Conservation (phyloP, 2,888 invertebrate species). For the Himalopsyche anomala region DNA sequence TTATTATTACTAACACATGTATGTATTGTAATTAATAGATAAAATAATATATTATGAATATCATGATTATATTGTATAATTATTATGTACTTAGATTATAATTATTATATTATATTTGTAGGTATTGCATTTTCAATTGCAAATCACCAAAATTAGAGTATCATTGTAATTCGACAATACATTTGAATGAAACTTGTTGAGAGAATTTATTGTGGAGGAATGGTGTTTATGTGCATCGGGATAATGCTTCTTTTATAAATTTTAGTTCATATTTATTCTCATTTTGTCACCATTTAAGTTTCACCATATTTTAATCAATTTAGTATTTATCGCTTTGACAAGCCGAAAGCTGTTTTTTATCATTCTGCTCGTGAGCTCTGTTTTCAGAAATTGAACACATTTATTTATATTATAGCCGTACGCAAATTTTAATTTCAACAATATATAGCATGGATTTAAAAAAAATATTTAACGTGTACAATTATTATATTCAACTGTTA, state of each 20-base stretch:
- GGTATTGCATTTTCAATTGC: constrained; percentile 65
- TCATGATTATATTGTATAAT: constrained; percentile 55
- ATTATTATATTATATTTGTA: constrained; percentile 53
- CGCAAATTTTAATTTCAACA: too few relatives aligned
- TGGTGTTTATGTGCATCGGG: constrained; percentile 32
- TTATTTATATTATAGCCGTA: too few relatives aligned
- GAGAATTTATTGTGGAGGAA: constrained; percentile 49
- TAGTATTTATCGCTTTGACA: not conserved
- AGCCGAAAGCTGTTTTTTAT: not conserved
- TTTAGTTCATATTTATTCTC: constrained; percentile 31
- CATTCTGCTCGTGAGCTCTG: not conserved
- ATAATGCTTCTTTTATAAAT: constrained; percentile 44
- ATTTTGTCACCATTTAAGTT: not conserved
- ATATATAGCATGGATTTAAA: too few relatives aligned
- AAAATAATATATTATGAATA: constrained; percentile 48
- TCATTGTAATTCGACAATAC: constrained; percentile 66
- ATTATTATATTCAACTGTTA: not conserved
- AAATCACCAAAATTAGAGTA: constrained; percentile 66
- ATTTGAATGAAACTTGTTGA: constrained; percentile 53
- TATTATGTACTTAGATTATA: constrained; percentile 59
- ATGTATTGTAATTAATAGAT: constrained; percentile 58
- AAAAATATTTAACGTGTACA: too few relatives aligned
- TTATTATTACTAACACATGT: constrained; percentile 55
- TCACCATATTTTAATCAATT: not conserved
- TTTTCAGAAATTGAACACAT: not conserved